Evolutionary conservation across 1,140 invertebrate genomes (phyloP), one percentile per base, ranked within the genome.

Genomic region (Drosophila pandora): DNA sequence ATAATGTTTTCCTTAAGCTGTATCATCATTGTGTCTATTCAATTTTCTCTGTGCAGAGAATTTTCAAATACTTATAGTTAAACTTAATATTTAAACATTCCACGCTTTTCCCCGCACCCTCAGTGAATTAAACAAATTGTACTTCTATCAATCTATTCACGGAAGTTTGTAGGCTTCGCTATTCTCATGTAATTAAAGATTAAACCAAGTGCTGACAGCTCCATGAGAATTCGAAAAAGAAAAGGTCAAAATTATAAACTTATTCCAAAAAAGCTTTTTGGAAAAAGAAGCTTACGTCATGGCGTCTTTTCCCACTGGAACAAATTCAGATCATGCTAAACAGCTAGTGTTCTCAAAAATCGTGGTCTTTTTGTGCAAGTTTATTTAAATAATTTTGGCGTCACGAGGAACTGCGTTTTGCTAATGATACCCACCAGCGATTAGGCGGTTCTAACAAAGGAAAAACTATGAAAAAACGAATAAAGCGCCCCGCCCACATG

Each of bases 361-460:
- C 32, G 32, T 34, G 25, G 21, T 10, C 7, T 43, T 21, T 53
- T 39, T 34, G 23, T 34, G 30, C 53, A 37, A 34, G 48, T 63
- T 57, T 45, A 39, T 57, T 53, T 73, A 3, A 73, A 52, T 62
- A 53, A 73, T 85, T 80, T 80, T 10, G 41, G 47, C 62, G 57
- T 59, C 67, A 87, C 69, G 47, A 85, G 78, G 68, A 81, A 81
- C 59, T 85, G 57, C 57, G 9, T 32, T 62, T 56, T 76, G 54
- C 48, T 85, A 85, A 80, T 80, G 50, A 75, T 53, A 50, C 22
- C 41, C 63, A 25, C 34, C 21, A 32, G 59, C 34, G 72, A 84
- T 83, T 79, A 75, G 49, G 57, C 62, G 52, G 52, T 50, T 45
- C 56, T 8, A 22, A 49, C 13, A 21, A 1, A 0, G 28, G 41